Conservation (phyloP, 1,140 invertebrate genomes). For the Globodera rostochiensis region DNA sequence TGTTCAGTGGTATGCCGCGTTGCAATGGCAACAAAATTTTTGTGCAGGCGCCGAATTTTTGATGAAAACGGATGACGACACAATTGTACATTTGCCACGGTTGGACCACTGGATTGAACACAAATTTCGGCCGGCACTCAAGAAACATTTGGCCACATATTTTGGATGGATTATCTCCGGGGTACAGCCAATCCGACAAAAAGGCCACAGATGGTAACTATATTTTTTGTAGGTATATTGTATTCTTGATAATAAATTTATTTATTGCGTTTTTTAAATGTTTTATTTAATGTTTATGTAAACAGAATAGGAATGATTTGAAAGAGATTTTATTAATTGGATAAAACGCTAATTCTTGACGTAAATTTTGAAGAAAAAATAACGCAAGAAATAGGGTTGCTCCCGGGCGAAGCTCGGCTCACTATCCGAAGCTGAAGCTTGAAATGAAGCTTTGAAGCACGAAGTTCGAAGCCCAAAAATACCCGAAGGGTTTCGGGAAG, state of each 20-base stretch:
- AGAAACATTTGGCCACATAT: constrained; percentile 15
- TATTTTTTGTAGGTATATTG: background rate
- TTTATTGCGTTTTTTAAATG: background rate
- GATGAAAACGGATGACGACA: constrained; percentile 31
- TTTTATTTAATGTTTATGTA: background rate
- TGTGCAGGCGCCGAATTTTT: constrained; percentile 14
- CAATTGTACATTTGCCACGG: constrained; percentile 25
- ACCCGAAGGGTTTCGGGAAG: too few relatives aligned
- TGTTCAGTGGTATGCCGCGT: constrained; percentile 23
- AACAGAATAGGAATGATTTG: too few relatives aligned
- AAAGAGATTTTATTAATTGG: too few relatives aligned
- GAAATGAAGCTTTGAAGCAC: too few relatives aligned
- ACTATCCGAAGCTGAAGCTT: too few relatives aligned
- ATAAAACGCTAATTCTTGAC: too few relatives aligned
- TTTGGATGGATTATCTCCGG: constrained; percentile 31
- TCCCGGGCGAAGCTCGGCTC: too few relatives aligned
- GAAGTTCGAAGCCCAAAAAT: too few relatives aligned
- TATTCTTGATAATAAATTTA: background rate
- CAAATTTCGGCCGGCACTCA: constrained; percentile 20
- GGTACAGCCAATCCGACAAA: constrained; percentile 12
- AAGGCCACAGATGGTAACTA: constrained; percentile 12
- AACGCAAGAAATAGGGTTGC: too few relatives aligned
- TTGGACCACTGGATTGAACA: constrained; percentile 27
- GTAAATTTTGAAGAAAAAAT: too few relatives aligned
- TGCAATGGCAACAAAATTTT: constrained; percentile 29